These are phyloP conservation scores for Hypanus sabinus DNA, from an alignment of 2,113 vertebrate species.

Conservation along the genomic window DNA sequence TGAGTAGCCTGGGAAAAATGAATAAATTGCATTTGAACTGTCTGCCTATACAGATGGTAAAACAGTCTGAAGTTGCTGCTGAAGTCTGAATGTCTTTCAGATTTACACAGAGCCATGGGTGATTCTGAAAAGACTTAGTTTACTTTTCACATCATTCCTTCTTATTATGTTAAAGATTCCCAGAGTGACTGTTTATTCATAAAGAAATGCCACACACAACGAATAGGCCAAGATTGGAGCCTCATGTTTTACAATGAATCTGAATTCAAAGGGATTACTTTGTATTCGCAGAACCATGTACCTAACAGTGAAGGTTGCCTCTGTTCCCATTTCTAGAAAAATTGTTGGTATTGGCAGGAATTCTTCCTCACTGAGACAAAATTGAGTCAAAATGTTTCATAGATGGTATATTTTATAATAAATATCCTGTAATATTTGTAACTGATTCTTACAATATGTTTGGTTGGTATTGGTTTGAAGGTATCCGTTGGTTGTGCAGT, in stretches of 20 bases:
- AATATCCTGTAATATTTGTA: background rate
- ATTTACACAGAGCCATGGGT: constrained; percentile 35
- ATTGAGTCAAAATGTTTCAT: background rate
- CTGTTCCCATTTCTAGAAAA: background rate
- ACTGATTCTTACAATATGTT: background rate
- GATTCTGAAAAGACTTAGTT: constrained; percentile 34
- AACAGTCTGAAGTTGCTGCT: constrained; percentile 28
- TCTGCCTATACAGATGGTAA: constrained; percentile 33
- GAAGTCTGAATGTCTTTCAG: constrained; percentile 31
- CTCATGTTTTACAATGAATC: constrained; percentile 38
- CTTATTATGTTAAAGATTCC: constrained; percentile 35
- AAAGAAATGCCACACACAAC: constrained; percentile 35
- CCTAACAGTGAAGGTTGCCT: background rate
- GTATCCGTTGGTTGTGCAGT: background rate
- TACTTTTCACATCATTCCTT: constrained; percentile 37
- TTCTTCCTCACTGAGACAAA: background rate
- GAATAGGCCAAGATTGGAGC: constrained; percentile 6
- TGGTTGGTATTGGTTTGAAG: background rate
- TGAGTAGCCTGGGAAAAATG: constrained; percentile 32
- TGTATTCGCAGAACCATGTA: background rate
- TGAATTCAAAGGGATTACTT: constrained; percentile 33
- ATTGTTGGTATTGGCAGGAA: background rate
- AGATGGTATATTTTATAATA: background rate
- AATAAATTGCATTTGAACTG: constrained; percentile 36
- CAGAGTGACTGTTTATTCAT: constrained; percentile 37